Evolutionary conservation across 2,113 vertebrate species (phyloP), one percentile per base, ranked within the genome.

Genomic region (Ophthalmolycus amberensis): DNA sequence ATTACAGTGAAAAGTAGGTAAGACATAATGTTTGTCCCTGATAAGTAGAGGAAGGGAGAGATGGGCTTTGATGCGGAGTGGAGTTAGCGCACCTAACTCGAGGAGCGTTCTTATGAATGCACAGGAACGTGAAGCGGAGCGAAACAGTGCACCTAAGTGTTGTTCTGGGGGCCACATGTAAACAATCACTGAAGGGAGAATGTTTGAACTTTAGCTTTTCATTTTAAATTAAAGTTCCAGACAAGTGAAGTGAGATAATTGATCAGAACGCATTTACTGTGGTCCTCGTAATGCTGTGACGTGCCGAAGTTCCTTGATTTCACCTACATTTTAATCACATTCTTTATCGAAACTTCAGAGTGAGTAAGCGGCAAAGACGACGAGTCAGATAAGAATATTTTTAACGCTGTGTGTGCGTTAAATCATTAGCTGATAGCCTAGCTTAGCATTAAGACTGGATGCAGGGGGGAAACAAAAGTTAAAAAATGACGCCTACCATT

Each of bases 1-100:
- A 94, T 94, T 93, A 91, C 85, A 75, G 85, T 78, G 27, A 74
- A 90, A 93, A 83, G 80, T 91, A 90, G 90, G 85, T 89, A 91
- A 92, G 74, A 54, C 82, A 92, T 91, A 75, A 89, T 86, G 82
- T 90, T 72, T 70, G 56, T 87, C 86, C 85, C 89, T 78, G 54
- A 73, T 69, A 60, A 44, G 50, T 27, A 40, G 54, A 65, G 78
- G 78, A 82, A 65, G 32, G 75, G 42, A 54, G 65, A 64, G 71
- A 46, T 52, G 67, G 64, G 80, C 90, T 93, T 92, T 90, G 85
- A 94, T 92, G 89, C 87, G 18, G 81, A 85, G 77, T 60, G 71
- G 71, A 87, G 78, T 71, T 67, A 84, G 75, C 22, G 10, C 72
- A 77, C 15, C 69, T 76, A 70, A 80, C 85, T 77, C 20, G 34